Percentiles rank a stretch among this genome's conserved stretches.
Evolutionary conservation across 2,113 vertebrate genomes (phyloP).

Genomic region (Pteronura brasiliensis): DNA sequence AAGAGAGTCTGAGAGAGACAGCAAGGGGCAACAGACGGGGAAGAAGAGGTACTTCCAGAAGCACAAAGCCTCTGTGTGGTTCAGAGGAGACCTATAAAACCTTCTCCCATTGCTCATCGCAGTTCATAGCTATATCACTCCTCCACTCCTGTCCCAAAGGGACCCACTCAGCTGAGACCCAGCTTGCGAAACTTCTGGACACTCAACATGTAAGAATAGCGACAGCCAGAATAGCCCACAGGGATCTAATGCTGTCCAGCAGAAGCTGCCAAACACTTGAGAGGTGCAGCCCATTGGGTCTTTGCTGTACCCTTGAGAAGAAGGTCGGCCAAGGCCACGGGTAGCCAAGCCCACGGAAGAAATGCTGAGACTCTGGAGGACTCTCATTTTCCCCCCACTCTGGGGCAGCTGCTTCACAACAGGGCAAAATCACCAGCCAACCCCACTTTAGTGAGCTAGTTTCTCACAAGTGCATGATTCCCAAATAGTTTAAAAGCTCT

Average conservation of each 20-base stretch:
- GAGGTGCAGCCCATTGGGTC: not conserved
- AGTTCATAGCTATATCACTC: not conserved
- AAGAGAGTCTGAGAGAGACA: not conserved
- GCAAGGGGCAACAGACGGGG: too few relatives aligned
- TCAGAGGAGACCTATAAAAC: not conserved
- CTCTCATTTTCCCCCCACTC: accelerated
- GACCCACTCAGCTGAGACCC: not conserved
- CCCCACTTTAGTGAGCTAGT: not conserved
- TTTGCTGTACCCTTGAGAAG: not conserved
- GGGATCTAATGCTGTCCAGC: not conserved
- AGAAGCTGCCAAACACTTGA: constrained; percentile 10
- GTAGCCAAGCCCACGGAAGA: constrained; percentile 25
- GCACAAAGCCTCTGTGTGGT: not conserved
- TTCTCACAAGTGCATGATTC: not conserved
- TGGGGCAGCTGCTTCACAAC: not conserved
- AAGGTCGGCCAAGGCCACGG: constrained; percentile 2
- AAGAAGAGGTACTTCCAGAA: not conserved
- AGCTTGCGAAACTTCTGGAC: not conserved
- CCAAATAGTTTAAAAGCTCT: not conserved
- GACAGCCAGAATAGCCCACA: constrained; percentile 15
- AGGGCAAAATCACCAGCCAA: not conserved
- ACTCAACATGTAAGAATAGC: constrained; percentile 21
- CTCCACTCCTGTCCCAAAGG: not conserved
- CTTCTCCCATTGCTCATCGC: not conserved
- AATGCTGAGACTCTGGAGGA: not conserved